Evolutionary conservation across 2,888 invertebrate species (phyloP).

Genomic region (Plebejus melissa): DNA sequence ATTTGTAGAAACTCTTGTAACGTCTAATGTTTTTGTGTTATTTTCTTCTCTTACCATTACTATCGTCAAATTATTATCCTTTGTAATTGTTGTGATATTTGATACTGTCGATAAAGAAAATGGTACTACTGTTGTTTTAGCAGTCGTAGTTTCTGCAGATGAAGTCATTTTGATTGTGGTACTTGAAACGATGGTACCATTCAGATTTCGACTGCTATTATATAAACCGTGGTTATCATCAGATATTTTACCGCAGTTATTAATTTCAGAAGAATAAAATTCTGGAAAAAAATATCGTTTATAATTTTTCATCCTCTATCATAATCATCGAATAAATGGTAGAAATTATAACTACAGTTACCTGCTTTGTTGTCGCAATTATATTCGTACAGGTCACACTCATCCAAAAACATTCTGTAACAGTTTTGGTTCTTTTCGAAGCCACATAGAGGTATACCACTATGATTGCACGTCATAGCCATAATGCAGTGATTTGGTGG

Average conservation of each 20-base stretch:
- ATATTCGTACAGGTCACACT: constrained; percentile 57
- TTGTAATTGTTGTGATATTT: background rate
- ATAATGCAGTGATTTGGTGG: constrained; percentile 44
- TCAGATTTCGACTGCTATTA: background rate
- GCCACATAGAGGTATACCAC: constrained; percentile 49
- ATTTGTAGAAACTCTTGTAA: background rate
- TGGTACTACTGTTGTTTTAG: background rate
- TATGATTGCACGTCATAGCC: constrained; percentile 55
- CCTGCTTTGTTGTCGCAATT: constrained; percentile 55
- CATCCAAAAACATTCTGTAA: constrained; percentile 50
- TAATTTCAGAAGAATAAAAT: background rate
- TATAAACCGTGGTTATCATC: background rate
- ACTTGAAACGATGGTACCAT: background rate
- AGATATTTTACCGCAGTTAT: background rate
- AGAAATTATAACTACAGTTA: constrained; percentile 34
- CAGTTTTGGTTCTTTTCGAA: constrained; percentile 38
- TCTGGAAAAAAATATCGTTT: background rate
- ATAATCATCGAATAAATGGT: background rate
- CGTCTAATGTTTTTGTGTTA: background rate
- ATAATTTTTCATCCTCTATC: no score
- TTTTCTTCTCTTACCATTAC: background rate
- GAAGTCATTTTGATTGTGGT: background rate
- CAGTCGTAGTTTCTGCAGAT: background rate
- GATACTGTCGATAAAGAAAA: background rate
- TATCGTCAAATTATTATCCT: background rate